Conservation (phyloP, 2,113 vertebrate species). For the Hypomesus transpacificus region DNA sequence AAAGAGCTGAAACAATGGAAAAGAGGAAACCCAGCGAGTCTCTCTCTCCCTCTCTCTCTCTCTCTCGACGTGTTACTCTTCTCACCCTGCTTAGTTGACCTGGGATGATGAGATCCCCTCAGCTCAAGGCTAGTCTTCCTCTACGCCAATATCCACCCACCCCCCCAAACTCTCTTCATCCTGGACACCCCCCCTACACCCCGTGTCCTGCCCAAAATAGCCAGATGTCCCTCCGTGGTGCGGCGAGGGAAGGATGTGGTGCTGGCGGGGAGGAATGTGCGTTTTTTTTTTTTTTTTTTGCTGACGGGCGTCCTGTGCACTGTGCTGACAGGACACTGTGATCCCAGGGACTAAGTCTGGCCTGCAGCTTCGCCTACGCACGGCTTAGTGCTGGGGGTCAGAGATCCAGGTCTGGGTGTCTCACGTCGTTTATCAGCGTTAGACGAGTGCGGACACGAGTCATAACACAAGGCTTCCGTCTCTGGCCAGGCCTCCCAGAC, state of each 20-base stretch:
- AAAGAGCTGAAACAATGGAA: slow-evolving; percentile 42
- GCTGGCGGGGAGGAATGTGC: slow-evolving; percentile 49
- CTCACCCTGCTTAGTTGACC: not conserved
- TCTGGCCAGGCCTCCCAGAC: not conserved
- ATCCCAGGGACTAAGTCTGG: slow-evolving; percentile 18
- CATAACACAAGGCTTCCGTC: slow-evolving; percentile 7
- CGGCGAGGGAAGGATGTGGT: slow-evolving; percentile 66
- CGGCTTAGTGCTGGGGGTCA: not conserved
- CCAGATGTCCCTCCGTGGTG: slow-evolving; percentile 24
- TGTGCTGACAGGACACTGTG: slow-evolving; percentile 40
- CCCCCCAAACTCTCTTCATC: not conserved
- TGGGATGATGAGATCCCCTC: not conserved
- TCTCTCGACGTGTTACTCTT: not conserved
- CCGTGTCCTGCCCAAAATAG: not conserved
- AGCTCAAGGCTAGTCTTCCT: not conserved
- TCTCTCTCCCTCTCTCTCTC: not conserved
- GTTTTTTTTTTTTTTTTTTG: slow-evolving; percentile 60
- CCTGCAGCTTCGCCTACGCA: slow-evolving; percentile 14
- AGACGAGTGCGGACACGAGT: not conserved
- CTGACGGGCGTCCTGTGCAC: slow-evolving; percentile 58
- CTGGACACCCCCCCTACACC: not conserved
- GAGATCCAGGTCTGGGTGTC: not conserved
- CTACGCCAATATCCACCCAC: not conserved
- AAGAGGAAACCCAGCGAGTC: not conserved
- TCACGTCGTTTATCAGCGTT: not conserved